Base-by-base conservation (phyloP, 2,797 vertebrate species). In the Phoeniculus purpureus region DNA sequence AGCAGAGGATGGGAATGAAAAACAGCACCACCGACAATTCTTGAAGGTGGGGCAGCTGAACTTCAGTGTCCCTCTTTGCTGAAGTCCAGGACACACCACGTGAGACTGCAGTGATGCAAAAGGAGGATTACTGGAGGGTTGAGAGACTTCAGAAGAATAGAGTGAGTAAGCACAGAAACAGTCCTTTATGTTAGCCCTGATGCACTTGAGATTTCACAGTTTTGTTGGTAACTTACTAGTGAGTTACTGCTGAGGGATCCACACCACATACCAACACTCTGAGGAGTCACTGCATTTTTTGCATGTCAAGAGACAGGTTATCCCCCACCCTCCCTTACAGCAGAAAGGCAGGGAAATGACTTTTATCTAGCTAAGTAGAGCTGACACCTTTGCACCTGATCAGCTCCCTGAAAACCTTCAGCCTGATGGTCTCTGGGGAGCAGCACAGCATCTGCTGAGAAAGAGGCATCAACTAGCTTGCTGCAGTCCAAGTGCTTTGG, bases 141-240 rank as follows among this genome's bases (percentile, higher is more conserved):
- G 15, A 71, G 26, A 54, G 19, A 7, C 31, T 58, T 70, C 67
- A 51, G 40, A 64, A 55, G 34, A 71, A 45, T 16, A 4, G 74
- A 79, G 29, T 47, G 62, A 73, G n/a, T 19, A 31, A 80, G 56
- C 21, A 62, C 20, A 67, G 15, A 45, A 83, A 59, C 11, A 61
- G 8, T 8, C 29, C 55, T 20, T 75, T 1, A 0, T 17, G 26
- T 2, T 80, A 58, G 50, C 11, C 2, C 6, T 37, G 27, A 37
- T 31, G 43, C 43, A 14, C 15, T 50, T 19, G 11, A 61, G 60
- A 66, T 10, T 31, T 43, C 40, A 79, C 47, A 61, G 0, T 58
- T 72, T 43, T 34, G 26, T 0, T 45, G 70, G 32, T 32, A 45
- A 34, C 17, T 48, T 54, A 56, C 8, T 14, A 5, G 1, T 12